Evolutionary conservation across 2,797 vertebrate species (phyloP), one percentile per base, ranked within the genome.

Genomic region (Mormyrus proboscirostris): DNA sequence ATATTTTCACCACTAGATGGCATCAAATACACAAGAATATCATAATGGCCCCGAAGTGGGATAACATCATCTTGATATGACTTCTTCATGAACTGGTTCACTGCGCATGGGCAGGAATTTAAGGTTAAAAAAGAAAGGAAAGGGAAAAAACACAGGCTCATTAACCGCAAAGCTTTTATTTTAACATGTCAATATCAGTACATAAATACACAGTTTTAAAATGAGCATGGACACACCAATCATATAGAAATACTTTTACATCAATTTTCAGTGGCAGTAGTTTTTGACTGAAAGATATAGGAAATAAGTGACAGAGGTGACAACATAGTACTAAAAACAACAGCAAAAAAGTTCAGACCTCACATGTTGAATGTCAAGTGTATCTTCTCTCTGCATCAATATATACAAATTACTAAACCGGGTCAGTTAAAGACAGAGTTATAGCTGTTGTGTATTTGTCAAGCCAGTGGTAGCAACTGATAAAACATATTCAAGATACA

Each of bases 181-280:
- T 94, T 93, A 93, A 92, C 93, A 95, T 95, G 88, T 47, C 89
- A 91, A 90, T 94, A 95, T 95, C 93, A 93, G 92, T 91, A 95
- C 95, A 96, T 95, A 96, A 96, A 96, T 96, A 96, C 94, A 95
- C 94, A 96, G 92, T 91, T 95, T 91, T 89, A 94, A 95, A 93
- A 94, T 92, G 91, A 95, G 92, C 95, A 95, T 93, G 91, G 94
- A 95, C 94, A 95, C 93, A 95, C 93, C 93, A 95, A 94, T 94
- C 93, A 94, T 94, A 94, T 91, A 95, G 91, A 89, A 88, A 94
- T 95, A 91, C 91, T 95, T 92, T 95, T 95, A 95, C 94, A 94
- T 95, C 92, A 93, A 95, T 95, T 92, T 92, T 96, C 94, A 95
- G 94, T 96, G 95, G 96, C 96, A 97, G 96, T 96, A 97, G 96